Evolutionary conservation across 2,113 vertebrate species (phyloP).

Genomic region (Ceratotherium simum): DNA sequence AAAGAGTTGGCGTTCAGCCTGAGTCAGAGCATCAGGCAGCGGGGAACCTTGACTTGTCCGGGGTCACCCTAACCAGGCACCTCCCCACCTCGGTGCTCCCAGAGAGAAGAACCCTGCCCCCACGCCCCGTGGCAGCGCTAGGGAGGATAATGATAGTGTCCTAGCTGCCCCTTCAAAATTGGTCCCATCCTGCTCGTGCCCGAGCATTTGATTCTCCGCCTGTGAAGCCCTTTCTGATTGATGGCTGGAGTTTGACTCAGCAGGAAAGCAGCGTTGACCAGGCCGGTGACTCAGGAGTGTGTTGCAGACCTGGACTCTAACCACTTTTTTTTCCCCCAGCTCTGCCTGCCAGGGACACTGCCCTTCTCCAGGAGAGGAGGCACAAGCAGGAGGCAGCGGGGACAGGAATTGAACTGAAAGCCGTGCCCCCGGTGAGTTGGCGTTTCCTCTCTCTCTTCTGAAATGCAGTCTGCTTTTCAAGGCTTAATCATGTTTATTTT

Average conservation of each 20-base stretch:
- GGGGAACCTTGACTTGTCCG: background rate
- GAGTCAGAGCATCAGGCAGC: background rate
- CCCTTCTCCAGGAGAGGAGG: background rate
- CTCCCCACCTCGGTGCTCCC: background rate
- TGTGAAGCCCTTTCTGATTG: background rate
- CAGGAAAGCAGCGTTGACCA: background rate
- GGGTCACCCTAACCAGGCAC: background rate
- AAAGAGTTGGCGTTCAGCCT: background rate
- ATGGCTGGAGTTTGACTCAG: background rate
- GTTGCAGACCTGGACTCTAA: background rate
- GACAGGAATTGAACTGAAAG: background rate
- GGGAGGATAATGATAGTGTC: background rate
- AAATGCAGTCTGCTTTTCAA: background rate
- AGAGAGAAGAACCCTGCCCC: too few species aligned
- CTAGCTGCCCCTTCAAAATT: background rate
- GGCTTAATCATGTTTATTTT: background rate
- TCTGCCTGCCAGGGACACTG: background rate
- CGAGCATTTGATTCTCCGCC: background rate
- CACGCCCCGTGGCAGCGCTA: too few species aligned
- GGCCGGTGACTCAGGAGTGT: background rate
- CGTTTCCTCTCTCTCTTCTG: background rate
- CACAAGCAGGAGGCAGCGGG: background rate
- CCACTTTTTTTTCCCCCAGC: background rate
- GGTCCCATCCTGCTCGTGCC: background rate
- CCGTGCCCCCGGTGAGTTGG: constrained; percentile 61